Evolutionary conservation across 2,113 vertebrate species (phyloP).

Genomic region (Plectropomus leopardus): DNA sequence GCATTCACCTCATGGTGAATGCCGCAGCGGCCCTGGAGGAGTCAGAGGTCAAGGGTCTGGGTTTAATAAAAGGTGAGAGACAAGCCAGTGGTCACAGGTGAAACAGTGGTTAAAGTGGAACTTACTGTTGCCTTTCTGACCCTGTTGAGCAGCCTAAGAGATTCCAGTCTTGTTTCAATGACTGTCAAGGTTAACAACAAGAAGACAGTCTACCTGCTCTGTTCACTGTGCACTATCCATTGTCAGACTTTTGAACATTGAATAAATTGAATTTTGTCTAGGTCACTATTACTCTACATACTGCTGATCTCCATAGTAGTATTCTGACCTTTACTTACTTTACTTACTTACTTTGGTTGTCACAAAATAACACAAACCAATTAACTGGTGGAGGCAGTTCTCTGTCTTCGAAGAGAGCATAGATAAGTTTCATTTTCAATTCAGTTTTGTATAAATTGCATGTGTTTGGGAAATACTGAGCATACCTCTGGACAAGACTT

Average conservation of each 20-base stretch:
- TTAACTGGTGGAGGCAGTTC: no score
- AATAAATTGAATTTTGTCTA: no score
- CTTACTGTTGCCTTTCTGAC: constrained; percentile 59
- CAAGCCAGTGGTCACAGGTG: constrained; percentile 49
- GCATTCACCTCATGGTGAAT: constrained; percentile 35
- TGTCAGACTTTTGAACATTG: background rate
- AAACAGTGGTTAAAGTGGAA: constrained; percentile 34
- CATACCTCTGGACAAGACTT: no score
- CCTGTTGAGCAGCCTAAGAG: constrained; percentile 53
- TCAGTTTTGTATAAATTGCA: no score
- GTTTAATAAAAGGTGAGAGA: constrained; percentile 53
- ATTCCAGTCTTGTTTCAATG: constrained; percentile 38
- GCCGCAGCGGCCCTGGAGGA: constrained; percentile 1
- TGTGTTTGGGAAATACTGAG: no score
- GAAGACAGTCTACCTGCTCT: background rate
- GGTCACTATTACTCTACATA: no score
- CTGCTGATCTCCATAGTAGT: background rate
- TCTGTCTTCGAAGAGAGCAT: no score
- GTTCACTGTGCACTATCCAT: background rate
- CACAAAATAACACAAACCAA: no score
- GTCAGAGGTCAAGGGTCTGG: constrained; percentile 43
- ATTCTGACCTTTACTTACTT: background rate
- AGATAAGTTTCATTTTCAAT: no score
- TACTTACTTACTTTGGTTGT: no score
- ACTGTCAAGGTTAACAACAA: constrained; percentile 34